Percentiles rank a stretch among this genome's conserved stretches.
Conservation (phyloP, 2,113 vertebrate genomes). For the Bujurquina vittata region DNA sequence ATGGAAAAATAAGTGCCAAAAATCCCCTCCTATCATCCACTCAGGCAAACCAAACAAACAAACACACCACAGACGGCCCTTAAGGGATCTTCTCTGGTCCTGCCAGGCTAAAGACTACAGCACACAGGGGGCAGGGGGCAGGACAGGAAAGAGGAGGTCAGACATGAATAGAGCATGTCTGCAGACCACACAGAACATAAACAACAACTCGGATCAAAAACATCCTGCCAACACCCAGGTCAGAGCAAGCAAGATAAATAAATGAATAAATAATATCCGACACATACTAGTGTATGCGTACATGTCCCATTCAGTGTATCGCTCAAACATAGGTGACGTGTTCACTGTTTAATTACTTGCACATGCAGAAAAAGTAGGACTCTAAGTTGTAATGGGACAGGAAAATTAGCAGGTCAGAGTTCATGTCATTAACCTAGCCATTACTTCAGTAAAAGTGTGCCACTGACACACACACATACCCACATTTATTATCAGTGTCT, state of each 20-base stretch:
- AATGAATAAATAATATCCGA: not conserved
- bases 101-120: constrained; percentile 22
- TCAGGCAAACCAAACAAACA: constrained; percentile 3
- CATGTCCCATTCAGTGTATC: not conserved
- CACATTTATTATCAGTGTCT: constrained; percentile 29
- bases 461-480: constrained; percentile 8
- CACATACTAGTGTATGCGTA: not conserved
- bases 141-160: constrained; percentile 51
- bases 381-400: constrained; percentile 7
- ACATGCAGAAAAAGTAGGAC: constrained; percentile 26
- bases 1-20: constrained; percentile 15
- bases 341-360: not conserved
- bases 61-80: constrained; percentile 16
- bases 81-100: constrained; percentile 27
- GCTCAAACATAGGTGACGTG: not conserved
- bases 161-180: constrained; percentile 67
- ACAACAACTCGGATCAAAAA: constrained; percentile 9
- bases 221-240: constrained; percentile 19
- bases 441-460: constrained; percentile 37
- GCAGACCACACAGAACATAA: constrained; percentile 50
- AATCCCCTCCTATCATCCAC: constrained; percentile 8
- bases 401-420: constrained; percentile 49
- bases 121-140: constrained; percentile 48
- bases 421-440: constrained; percentile 26
- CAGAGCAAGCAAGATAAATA: not conserved